phyloP scores from a whole-genome alignment of 2,797 vertebrate species.

The Pampus argenteus region DNA sequence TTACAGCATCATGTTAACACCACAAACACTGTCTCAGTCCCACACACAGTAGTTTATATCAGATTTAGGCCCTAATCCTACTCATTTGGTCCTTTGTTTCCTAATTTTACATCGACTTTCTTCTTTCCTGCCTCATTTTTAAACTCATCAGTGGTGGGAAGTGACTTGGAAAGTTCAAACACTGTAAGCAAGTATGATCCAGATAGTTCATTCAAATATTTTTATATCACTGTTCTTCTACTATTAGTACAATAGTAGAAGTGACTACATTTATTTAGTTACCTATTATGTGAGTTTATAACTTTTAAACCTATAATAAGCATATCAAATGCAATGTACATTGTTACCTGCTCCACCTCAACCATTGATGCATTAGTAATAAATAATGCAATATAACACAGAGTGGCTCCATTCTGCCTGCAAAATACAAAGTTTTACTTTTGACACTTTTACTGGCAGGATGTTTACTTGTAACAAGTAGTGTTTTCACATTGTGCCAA shows the following conservation, averaged over 20 bases:
- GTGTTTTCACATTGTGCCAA: conserved; percentile 15
- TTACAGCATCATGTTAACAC: conserved; percentile 79
- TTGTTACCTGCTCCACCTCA: no score
- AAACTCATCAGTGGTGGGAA: background rate
- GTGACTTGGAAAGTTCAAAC: background rate
- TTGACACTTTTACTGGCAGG: background rate
- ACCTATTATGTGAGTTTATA: background rate
- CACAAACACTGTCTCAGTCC: conserved; percentile 66
- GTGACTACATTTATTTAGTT: conserved; percentile 6
- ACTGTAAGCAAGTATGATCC: background rate
- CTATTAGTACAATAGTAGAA: no score
- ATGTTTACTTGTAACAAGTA: background rate
- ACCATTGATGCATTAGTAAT: no score
- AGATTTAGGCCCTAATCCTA: conserved; percentile 57
- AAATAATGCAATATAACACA: background rate
- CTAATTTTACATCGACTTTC: conserved; percentile 34
- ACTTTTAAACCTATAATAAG: background rate
- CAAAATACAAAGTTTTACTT: background rate
- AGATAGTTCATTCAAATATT: background rate
- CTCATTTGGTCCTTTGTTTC: conserved; percentile 52
- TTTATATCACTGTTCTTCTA: background rate
- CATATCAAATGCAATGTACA: background rate
- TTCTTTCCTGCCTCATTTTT: background rate
- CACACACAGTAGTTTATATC: conserved; percentile 69
- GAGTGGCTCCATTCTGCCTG: background rate